phyloP scores from a whole-genome alignment of 2,888 invertebrate species.

The Acleris literana region DNA sequence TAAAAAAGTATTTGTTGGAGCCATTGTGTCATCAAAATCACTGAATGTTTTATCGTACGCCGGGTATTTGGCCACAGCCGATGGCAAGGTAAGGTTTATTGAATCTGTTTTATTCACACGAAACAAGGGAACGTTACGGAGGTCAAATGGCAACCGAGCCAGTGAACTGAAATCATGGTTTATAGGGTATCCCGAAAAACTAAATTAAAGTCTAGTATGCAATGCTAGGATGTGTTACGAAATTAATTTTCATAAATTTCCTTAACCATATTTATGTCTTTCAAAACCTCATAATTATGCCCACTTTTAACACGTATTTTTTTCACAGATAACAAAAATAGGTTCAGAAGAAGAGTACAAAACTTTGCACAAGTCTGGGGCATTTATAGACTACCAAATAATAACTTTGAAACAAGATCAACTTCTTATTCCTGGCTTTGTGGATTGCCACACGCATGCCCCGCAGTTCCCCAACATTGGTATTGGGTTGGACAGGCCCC shows the following conservation, averaged over 20 bases:
- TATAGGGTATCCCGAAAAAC: no score
- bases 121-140: no score
- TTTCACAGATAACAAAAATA: slow-evolving; percentile 58
- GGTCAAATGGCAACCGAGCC: no score
- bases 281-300: no score
- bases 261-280: no score
- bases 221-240: no score
- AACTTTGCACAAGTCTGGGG: slow-evolving; percentile 43
- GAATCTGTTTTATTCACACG: no score
- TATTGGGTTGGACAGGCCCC: slow-evolving; percentile 89
- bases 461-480: slow-evolving; percentile 95
- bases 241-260: no score
- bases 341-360: slow-evolving; percentile 55
- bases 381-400: slow-evolving; percentile 49
- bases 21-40: slow-evolving; percentile 57
- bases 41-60: slow-evolving; percentile 54
- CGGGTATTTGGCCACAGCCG: slow-evolving; percentile 83
- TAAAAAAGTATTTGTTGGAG: slow-evolving; percentile 60
- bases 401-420: slow-evolving; percentile 69
- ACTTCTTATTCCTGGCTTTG: slow-evolving; percentile 93
- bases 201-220: no score
- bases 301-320: background rate
- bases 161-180: no score
- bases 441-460: slow-evolving; percentile 96
- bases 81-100: slow-evolving; percentile 80